Percentiles rank a stretch among this genome's conserved stretches.
Evolutionary conservation across 1,140 invertebrate genomes (phyloP).

Genomic region (Gonatopus flavifemur): DNA sequence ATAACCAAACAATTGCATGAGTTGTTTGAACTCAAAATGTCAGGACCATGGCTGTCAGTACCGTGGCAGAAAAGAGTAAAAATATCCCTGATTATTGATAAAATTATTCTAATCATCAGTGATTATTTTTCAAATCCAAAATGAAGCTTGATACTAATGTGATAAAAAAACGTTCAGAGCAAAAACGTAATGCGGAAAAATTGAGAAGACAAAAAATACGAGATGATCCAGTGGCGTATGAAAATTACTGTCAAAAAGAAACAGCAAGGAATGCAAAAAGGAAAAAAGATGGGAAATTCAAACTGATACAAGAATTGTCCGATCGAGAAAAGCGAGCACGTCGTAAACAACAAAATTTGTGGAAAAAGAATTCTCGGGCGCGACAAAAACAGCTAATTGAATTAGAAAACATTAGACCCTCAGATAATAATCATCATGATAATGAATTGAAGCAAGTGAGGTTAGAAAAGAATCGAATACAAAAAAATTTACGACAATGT

Average conservation of each 20-base stretch:
- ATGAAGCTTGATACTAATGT: too few relatives aligned
- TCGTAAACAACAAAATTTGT: slow-evolving; percentile 1
- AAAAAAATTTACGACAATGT: slow-evolving; percentile 6
- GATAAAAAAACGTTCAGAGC: too few relatives aligned
- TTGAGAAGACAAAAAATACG: neutral
- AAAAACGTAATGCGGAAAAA: neutral
- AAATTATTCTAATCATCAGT: too few relatives aligned
- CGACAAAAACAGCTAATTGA: neutral
- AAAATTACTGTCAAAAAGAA: neutral
- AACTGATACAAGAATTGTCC: neutral
- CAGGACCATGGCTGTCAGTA: too few relatives aligned
- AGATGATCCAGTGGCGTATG: neutral
- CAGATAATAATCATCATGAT: neutral
- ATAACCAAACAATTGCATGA: too few relatives aligned
- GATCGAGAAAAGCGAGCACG: slow-evolving; percentile 3
- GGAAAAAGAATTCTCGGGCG: neutral
- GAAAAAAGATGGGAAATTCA: too few relatives aligned
- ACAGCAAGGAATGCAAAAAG: neutral
- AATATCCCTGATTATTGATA: too few relatives aligned
- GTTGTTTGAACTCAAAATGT: too few relatives aligned
- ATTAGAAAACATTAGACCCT: neutral
- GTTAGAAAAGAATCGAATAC: neutral
- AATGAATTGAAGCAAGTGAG: neutral
- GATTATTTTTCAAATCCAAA: too few relatives aligned
- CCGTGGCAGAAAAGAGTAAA: too few relatives aligned